A percentile compares a stretch with the other conserved stretches of the same genome.
Evolutionary conservation across 2,797 vertebrate genomes (phyloP).

Genomic region (Dendrocincla fuliginosa): DNA sequence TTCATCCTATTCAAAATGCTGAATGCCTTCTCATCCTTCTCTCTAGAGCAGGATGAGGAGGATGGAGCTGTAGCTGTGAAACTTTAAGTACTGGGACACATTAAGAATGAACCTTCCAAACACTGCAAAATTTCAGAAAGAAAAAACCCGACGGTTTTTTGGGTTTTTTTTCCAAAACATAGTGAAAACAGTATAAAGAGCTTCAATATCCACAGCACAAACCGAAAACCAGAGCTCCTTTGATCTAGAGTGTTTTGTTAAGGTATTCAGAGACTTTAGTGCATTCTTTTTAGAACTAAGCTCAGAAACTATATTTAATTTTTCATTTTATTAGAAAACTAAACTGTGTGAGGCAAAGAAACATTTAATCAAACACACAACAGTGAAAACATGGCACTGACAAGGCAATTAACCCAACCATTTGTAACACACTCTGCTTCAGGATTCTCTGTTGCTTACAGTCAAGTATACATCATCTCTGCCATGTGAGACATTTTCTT

Average conservation of each 20-base stretch:
- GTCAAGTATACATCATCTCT: conserved; percentile 89
- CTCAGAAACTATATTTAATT: conserved; percentile 31
- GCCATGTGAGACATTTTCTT: conserved; percentile 92
- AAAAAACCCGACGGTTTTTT: background rate
- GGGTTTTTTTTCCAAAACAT: background rate
- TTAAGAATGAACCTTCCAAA: conserved; percentile 13
- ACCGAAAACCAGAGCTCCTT: background rate
- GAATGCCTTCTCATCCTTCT: background rate
- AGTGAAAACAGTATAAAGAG: conserved; percentile 7
- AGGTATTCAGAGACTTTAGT: conserved; percentile 39
- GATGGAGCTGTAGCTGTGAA: background rate
- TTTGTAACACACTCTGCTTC: background rate
- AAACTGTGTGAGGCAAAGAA: conserved; percentile 65
- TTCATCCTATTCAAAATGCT: background rate
- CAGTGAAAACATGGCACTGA: conserved; percentile 57
- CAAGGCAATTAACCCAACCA: conserved; percentile 29
- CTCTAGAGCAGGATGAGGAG: background rate
- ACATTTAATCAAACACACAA: conserved; percentile 37
- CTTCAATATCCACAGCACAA: conserved; percentile 40
- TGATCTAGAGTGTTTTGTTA: conserved; percentile 49
- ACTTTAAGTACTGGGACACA: background rate
- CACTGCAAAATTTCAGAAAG: background rate
- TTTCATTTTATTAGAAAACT: conserved; percentile 66
- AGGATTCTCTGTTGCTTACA: background rate
- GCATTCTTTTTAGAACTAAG: conserved; percentile 59